These are phyloP conservation scores for Colletes gigas DNA, from an alignment of 1,140 invertebrate species.

Conservation along the genomic window DNA sequence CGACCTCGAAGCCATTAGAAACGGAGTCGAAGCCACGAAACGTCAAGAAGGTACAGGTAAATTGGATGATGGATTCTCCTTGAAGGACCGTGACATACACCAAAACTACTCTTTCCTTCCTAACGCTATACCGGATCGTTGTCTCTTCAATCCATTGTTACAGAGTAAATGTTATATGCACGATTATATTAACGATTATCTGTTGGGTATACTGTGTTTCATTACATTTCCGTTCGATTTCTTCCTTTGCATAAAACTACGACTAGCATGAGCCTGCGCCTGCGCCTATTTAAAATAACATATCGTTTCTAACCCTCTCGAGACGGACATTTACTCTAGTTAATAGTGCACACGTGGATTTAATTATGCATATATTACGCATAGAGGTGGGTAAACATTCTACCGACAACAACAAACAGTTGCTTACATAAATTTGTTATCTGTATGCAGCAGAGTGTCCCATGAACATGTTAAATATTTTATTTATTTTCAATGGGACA, in stretches of 20 bases:
- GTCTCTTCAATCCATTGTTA: not conserved
- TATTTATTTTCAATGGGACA: no score
- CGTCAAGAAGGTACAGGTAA: constrained; percentile 50
- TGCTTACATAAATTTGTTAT: no score
- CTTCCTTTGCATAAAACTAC: constrained; percentile 12
- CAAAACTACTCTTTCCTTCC: not conserved
- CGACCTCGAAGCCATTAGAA: constrained; percentile 31
- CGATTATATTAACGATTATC: not conserved
- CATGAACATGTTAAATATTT: no score
- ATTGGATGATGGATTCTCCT: constrained; percentile 21
- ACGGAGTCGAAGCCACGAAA: constrained; percentile 43
- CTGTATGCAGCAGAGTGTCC: no score
- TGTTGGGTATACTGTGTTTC: constrained; percentile 1
- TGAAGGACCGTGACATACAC: constrained; percentile 2
- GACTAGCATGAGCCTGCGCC: constrained; percentile 51
- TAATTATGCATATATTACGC: not conserved
- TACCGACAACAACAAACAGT: no score
- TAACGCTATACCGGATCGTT: not conserved
- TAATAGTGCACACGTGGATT: not conserved
- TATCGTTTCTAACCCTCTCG: no score
- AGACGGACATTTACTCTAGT: no score
- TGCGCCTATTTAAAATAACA: constrained; percentile 42
- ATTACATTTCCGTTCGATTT: constrained; percentile 23
- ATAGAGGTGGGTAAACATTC: constrained; percentile 4
- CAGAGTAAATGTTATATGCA: not conserved